Evolutionary conservation across 2,797 vertebrate genomes (phyloP).

Genomic region (Amniataba percoides): DNA sequence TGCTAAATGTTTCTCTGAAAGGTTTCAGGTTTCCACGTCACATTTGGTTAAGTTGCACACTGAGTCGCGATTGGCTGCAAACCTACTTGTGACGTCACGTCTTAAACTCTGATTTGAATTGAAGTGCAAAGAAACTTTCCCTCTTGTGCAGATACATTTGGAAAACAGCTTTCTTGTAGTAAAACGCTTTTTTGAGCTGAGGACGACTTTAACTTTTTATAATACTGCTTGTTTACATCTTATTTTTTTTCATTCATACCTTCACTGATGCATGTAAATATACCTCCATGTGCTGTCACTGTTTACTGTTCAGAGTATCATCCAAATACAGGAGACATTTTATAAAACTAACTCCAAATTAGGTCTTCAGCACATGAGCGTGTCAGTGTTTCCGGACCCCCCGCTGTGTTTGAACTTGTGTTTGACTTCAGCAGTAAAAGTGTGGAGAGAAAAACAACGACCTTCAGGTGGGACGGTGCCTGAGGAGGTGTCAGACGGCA

Average conservation of each 20-base stretch:
- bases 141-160: too few species aligned
- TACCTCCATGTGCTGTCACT: neutral
- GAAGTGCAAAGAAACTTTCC: neutral
- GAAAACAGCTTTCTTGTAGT: neutral
- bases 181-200: neutral
- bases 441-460: slow-evolving; percentile 10
- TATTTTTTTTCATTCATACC: neutral
- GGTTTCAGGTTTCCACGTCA: neutral
- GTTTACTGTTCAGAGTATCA: neutral
- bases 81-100: slow-evolving; percentile 1
- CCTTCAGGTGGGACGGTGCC: slow-evolving; percentile 32
- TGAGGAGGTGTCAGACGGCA: slow-evolving; percentile 44
- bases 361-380: slow-evolving; percentile 1
- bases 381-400: neutral
- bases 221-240: neutral
- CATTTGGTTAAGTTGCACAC: neutral
- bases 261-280: neutral
- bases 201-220: neutral
- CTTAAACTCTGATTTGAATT: neutral
- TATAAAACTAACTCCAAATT: neutral
- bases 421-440: slow-evolving; percentile 30
- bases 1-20: neutral
- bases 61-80: neutral
- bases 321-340: neutral
- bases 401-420: slow-evolving; percentile 16